Evolutionary conservation across 1,140 invertebrate species (phyloP).

Genomic region (Melanaphis sacchari): DNA sequence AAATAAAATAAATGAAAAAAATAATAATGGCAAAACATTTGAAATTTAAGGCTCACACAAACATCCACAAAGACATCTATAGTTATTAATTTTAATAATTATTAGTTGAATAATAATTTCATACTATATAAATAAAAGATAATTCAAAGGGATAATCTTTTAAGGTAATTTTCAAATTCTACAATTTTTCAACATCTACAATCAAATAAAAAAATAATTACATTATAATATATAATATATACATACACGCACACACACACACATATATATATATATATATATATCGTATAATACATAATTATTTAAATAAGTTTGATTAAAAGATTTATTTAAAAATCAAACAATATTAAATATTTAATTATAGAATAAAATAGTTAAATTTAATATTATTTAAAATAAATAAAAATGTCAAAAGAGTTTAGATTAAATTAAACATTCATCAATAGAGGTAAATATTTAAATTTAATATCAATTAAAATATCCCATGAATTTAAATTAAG

Average conservation of each 20-base stretch:
- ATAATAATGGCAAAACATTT: conserved; percentile 32
- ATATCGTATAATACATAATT: not conserved
- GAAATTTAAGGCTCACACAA: conserved; percentile 24
- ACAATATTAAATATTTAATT: not conserved
- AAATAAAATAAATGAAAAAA: conserved; percentile 44
- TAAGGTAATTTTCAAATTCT: not conserved
- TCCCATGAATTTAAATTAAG: not conserved
- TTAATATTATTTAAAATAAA: too few relatives aligned
- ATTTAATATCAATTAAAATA: not conserved
- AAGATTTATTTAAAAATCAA: not conserved
- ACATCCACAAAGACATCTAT: not conserved
- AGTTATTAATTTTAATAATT: not conserved
- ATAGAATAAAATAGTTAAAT: not conserved
- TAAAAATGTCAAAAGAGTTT: too few relatives aligned
- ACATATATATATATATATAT: too few relatives aligned
- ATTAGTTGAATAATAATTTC: not conserved
- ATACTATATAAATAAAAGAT: not conserved
- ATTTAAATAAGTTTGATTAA: not conserved
- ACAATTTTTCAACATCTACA: conserved; percentile 22
- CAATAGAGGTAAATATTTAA: too few relatives aligned
- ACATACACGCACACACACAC: too few relatives aligned
- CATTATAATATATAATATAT: not conserved
- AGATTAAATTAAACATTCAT: too few relatives aligned
- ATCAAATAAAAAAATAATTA: not conserved
- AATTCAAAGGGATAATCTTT: not conserved